Evolutionary conservation across 2,888 invertebrate species (phyloP).

Genomic region (Campopleginae sp.): DNA sequence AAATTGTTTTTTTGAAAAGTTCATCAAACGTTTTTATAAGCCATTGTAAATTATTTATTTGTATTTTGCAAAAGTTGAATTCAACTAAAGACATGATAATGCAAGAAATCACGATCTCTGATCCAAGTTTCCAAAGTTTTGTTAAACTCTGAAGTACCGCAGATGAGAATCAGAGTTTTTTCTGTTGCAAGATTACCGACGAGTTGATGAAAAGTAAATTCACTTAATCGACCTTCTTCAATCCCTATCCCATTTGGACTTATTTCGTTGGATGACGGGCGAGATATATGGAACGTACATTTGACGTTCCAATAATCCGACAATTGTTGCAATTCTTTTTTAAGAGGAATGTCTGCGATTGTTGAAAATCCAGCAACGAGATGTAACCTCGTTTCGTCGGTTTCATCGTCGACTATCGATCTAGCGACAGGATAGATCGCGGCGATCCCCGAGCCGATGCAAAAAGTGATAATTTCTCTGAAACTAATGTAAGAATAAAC

Average conservation of each 20-base stretch:
- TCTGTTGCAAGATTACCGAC: conserved; percentile 59
- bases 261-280: background rate
- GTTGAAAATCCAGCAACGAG: conserved; percentile 77
- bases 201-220: conserved; percentile 67
- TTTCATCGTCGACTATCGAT: conserved; percentile 76
- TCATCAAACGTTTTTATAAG: background rate
- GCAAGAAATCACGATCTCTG: conserved; percentile 66
- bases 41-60: background rate
- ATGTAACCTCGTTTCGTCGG: conserved; percentile 78
- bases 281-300: conserved; percentile 77
- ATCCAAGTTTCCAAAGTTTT: conserved; percentile 70
- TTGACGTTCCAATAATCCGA: conserved; percentile 81
- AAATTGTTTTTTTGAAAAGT: background rate
- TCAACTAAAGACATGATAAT: conserved; percentile 75
- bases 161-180: conserved; percentile 79
- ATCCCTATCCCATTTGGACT: conserved; percentile 74
- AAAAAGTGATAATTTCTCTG: conserved; percentile 77
- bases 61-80: background rate
- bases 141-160: conserved; percentile 79
- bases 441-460: conserved; percentile 81
- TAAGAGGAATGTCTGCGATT: conserved; percentile 76
- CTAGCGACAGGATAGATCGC: conserved; percentile 79
- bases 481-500: conserved; percentile 72
- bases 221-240: conserved; percentile 71
- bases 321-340: conserved; percentile 75